These are phyloP conservation scores for Gymnorhina tibicen DNA, from an alignment of 2,113 vertebrate species.

Conservation along the genomic window DNA sequence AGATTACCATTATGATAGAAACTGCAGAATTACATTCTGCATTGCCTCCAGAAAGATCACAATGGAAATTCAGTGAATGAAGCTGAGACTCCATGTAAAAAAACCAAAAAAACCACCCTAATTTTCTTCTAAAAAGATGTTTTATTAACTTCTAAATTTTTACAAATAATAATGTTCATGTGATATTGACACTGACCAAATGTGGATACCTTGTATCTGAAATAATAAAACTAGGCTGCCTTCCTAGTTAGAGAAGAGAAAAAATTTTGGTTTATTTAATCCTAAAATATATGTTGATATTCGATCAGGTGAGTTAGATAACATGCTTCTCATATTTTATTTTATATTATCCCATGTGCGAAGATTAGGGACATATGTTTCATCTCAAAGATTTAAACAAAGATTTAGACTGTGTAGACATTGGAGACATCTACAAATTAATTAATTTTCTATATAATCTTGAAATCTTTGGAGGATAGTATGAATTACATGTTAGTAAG, in stretches of 20 bases:
- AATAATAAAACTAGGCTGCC: background rate
- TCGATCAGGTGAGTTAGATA: background rate
- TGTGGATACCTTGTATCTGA: background rate
- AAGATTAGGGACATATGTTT: background rate
- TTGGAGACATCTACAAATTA: background rate
- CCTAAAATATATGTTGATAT: background rate
- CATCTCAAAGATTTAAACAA: background rate
- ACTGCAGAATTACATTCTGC: background rate
- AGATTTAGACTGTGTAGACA: background rate
- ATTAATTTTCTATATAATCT: background rate
- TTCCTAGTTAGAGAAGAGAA: background rate
- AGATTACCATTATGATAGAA: background rate
- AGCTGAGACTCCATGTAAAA: background rate
- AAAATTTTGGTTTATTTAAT: background rate
- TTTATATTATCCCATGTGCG: background rate
- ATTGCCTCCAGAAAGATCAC: background rate
- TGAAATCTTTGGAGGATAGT: background rate
- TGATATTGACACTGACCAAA: background rate
- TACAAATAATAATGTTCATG: background rate
- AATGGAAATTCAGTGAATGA: background rate
- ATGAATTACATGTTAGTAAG: background rate
- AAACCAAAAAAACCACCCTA: background rate
- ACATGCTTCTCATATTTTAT: background rate
- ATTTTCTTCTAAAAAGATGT: background rate
- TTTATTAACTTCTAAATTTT: background rate